Evolutionary conservation across 2,797 vertebrate species (phyloP).

Genomic region (Euphonia xanthogaster): DNA sequence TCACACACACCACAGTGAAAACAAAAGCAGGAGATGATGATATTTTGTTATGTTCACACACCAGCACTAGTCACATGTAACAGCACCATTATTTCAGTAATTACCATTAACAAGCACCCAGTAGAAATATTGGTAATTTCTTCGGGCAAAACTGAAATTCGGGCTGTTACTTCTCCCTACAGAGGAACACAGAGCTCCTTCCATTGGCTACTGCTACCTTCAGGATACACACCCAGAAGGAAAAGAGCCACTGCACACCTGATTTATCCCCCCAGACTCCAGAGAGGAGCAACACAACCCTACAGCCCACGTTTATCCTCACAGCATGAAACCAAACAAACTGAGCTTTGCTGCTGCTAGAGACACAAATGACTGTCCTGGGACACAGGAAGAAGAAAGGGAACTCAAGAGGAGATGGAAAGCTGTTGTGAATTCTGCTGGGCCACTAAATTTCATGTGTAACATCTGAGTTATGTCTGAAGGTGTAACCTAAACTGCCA

Average conservation of each 20-base stretch:
- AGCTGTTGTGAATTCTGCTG: not conserved
- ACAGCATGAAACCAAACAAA: not conserved
- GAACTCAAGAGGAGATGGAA: not conserved
- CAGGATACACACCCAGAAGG: not conserved
- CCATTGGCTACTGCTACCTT: not conserved
- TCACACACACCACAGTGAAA: not conserved
- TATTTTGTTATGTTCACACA: not conserved
- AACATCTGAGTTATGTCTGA: not conserved
- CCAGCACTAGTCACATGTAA: not conserved
- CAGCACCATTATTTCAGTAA: not conserved
- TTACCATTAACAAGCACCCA: not conserved
- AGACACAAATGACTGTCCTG: not conserved
- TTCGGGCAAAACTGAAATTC: not conserved
- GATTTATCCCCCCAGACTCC: not conserved
- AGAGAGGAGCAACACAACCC: not conserved
- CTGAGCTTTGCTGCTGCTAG: not conserved
- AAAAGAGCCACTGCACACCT: not conserved
- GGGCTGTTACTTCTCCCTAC: not conserved
- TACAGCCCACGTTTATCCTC: not conserved
- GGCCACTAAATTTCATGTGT: not conserved
- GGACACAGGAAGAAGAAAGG: not conserved
- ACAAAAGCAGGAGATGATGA: slow-evolving; percentile 7
- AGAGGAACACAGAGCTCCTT: not conserved
- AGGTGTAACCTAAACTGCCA: not conserved
- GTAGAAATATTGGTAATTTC: not conserved